Conservation (phyloP, 2,113 vertebrate species). For the Piaya cayana region DNA sequence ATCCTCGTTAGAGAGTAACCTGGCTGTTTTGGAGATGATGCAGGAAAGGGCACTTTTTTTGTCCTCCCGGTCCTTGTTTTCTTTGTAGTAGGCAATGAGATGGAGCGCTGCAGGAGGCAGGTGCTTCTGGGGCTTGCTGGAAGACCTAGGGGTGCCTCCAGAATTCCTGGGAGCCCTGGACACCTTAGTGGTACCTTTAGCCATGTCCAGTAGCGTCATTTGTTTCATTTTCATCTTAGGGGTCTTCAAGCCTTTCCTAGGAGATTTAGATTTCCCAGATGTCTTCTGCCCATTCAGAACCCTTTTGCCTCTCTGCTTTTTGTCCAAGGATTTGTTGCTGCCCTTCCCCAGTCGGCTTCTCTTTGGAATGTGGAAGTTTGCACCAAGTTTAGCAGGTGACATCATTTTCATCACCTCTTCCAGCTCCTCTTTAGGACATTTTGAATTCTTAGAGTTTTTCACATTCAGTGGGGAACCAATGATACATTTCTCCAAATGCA, state of each 20-base stretch:
- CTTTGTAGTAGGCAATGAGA: conserved; percentile 93
- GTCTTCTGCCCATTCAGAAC: conserved; percentile 86
- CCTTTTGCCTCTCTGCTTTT: conserved; percentile 80
- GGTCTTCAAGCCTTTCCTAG: conserved; percentile 85
- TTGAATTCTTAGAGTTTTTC: conserved; percentile 88
- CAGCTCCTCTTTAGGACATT: conserved; percentile 81
- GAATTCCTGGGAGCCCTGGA: conserved; percentile 79
- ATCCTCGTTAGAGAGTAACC: conserved; percentile 88
- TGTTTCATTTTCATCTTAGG: conserved; percentile 94
- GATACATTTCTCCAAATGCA: conserved; percentile 88
- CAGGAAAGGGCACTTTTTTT: conserved; percentile 90
- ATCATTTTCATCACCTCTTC: conserved; percentile 80
- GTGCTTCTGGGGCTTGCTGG: conserved; percentile 87
- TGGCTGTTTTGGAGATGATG: conserved; percentile 90
- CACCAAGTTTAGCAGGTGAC: conserved; percentile 73
- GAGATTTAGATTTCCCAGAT: conserved; percentile 74
- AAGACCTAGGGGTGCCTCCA: conserved; percentile 76
- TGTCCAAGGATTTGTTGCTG: conserved; percentile 71
- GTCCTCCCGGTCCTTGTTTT: conserved; percentile 93
- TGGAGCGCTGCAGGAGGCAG: conserved; percentile 91
- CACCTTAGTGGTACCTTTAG: conserved; percentile 85
- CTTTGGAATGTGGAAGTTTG: conserved; percentile 78
- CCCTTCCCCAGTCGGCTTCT: conserved; percentile 69
- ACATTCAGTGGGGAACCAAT: conserved; percentile 89
- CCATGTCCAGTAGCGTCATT: conserved; percentile 92